phyloP scores from a whole-genome alignment of 2,888 invertebrate species.

The Tenthredo distinguenda region DNA sequence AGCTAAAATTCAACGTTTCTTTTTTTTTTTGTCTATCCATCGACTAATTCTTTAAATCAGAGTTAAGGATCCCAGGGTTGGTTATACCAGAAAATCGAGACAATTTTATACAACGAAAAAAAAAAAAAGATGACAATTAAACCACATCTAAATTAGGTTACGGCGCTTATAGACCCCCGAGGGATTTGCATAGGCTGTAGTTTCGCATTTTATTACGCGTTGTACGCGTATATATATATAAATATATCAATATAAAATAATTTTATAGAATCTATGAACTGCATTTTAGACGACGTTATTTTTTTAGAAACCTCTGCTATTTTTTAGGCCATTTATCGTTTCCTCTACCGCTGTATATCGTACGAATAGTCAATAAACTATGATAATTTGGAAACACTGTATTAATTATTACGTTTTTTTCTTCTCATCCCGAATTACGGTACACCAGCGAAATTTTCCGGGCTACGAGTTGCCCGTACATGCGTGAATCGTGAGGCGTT shows the following conservation, averaged over 20 bases:
- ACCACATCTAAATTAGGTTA: background rate
- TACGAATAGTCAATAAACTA: background rate
- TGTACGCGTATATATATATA: background rate
- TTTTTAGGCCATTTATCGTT: background rate
- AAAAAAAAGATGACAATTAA: background rate
- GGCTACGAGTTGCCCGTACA: no score
- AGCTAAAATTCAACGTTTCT: background rate
- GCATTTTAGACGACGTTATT: background rate
- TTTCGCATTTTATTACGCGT: background rate
- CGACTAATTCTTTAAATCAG: background rate
- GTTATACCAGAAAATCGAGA: background rate
- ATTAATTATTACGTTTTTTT: no score
- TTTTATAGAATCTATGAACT: no score
- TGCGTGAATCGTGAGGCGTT: background rate
- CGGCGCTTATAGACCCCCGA: conserved; percentile 62
- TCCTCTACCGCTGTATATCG: background rate
- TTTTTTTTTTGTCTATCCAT: background rate
- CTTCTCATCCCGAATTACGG: no score
- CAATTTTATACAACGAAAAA: background rate
- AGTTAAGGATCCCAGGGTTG: background rate
- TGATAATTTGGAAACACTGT: no score
- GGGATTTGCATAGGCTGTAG: conserved; percentile 51
- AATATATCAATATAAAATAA: no score
- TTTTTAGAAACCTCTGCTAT: background rate
- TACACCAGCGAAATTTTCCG: no score